Base-by-base conservation (phyloP, 2,113 vertebrate species). In the Microcebus murinus region DNA sequence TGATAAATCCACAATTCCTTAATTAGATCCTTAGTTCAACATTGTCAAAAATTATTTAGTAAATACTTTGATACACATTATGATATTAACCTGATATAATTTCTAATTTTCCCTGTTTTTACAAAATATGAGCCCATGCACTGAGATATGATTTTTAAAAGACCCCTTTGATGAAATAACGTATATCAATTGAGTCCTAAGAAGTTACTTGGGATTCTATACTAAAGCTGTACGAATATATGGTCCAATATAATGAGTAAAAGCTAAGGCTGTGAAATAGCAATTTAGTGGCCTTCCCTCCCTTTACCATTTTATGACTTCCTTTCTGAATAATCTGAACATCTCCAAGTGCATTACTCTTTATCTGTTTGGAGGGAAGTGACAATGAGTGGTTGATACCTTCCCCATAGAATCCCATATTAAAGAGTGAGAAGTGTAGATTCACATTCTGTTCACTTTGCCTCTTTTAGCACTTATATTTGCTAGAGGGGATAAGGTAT, bases 81-180 rank as follows among this genome's bases (percentile, higher is more conserved):
- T 48, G 63, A 50, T 39, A 21, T 7, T 50, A 92, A 65, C 8
- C 3, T 52, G 8, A 83, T 86, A 21, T 39, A 71, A 91, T 61
- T 52, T 45, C 11, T 90, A 20, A 74, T 88, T 96, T 94, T 13
- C 13, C 74, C 13, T 86, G 27, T 67, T 96, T 52, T 90, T 95
- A 52, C 6, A 90, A 91, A 83, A 55, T 61, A 29, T 94, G 83
- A 74, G 39, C 45, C 39, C 15, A 39, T 83, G 21, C 9, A 92
- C 20, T 92, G 21, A 94, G 5, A 39, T 77, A 27, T 10, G 13
- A 79, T 63, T 77, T 68, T 68, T 57, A 59, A 61, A 48, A 92
- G 92, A 52, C 2, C 15, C 29, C 55, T 57, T 21, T 76, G 27
- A 90, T 90, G 12, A 79, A 94, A 52, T 80, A 42, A 70, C 14